These are phyloP conservation scores for Epinephelus cyanopodus DNA, from an alignment of 2,113 vertebrate species.

Conservation along the genomic window DNA sequence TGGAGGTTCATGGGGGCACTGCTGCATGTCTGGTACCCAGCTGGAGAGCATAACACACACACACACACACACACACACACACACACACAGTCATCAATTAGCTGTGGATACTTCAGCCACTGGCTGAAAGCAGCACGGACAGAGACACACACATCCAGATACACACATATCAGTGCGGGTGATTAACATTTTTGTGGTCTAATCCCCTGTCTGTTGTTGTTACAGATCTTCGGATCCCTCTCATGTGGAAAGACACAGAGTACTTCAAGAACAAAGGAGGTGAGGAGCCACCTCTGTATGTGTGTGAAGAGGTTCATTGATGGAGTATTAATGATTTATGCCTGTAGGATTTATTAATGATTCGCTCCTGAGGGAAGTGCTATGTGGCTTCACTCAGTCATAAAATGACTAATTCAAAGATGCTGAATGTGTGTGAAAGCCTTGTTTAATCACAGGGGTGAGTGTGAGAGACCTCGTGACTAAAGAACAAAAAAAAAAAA, in stretches of 20 bases:
- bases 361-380: neutral
- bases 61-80: constrained; percentile 21
- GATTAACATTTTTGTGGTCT: constrained; percentile 63
- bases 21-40: constrained; percentile 36
- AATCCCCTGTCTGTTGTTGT: constrained; percentile 57
- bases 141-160: constrained; percentile 12
- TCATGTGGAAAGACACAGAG: constrained; percentile 98
- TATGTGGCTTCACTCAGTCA: neutral
- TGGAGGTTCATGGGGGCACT: neutral
- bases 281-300: constrained; percentile 72
- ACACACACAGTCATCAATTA: constrained; percentile 15
- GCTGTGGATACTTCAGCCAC: constrained; percentile 5
- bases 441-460: neutral
- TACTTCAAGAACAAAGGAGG: constrained; percentile 98
- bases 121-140: constrained; percentile 17
- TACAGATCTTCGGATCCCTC: constrained; percentile 94
- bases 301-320: constrained; percentile 23
- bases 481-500: constrained; percentile 26
- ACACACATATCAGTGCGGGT: neutral
- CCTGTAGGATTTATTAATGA: constrained; percentile 41
- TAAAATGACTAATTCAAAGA: constrained; percentile 16
- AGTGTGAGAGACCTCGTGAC: constrained; percentile 10
- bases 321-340: constrained; percentile 56
- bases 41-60: constrained; percentile 22
- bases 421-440: constrained; percentile 12